These are phyloP conservation scores for Mus minutoides DNA, from an alignment of 2,797 vertebrate genomes.

Conservation along the genomic window DNA sequence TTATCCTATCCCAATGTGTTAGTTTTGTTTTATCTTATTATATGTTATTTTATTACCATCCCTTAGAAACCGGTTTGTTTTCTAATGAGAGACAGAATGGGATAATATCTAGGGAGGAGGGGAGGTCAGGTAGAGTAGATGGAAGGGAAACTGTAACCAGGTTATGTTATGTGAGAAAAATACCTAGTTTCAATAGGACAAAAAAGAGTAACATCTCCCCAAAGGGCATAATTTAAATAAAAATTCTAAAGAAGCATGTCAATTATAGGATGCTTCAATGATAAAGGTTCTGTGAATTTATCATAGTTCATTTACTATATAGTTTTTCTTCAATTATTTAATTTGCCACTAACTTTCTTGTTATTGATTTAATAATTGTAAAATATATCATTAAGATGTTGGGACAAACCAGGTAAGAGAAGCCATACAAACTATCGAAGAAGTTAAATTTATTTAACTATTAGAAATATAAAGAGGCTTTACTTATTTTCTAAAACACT, in stretches of 20 bases:
- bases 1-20: neutral
- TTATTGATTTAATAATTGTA: conserved; percentile 41
- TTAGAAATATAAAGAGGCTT: neutral
- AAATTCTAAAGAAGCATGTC: conserved; percentile 53
- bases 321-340: conserved; percentile 14
- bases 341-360: conserved; percentile 3
- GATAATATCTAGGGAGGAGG: neutral
- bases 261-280: neutral
- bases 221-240: conserved; percentile 73
- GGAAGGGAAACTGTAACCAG: neutral
- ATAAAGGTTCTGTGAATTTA: conserved; percentile 15
- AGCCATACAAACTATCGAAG: neutral
- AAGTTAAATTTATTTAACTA: conserved; percentile 19
- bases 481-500: neutral
- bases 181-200: neutral
- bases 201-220: neutral
- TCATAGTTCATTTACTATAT: conserved; percentile 50
- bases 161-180: neutral
- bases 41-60: neutral
- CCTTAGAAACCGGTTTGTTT: neutral
- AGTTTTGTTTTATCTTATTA: neutral
- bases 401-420: conserved; percentile 4
- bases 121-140: neutral
- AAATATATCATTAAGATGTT: neutral
- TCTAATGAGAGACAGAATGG: neutral